phyloP scores from a whole-genome alignment of 1,140 invertebrate genomes.

The Heterodera carotae region DNA sequence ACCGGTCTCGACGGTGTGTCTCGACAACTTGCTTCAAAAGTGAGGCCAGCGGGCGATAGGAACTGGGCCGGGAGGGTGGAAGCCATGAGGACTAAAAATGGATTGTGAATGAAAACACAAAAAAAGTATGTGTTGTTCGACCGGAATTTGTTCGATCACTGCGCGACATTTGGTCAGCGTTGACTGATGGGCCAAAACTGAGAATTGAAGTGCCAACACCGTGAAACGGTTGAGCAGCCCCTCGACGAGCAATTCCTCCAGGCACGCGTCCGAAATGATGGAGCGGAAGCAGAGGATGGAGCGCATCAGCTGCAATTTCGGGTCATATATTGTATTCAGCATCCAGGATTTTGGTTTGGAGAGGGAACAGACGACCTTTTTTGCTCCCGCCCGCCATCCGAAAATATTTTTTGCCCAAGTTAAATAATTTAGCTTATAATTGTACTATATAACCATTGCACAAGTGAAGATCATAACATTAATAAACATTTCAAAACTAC shows the following conservation, averaged over 20 bases:
- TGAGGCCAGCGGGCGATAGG: constrained; percentile 11
- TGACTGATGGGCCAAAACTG: constrained; percentile 25
- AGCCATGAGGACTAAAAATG: constrained; percentile 11
- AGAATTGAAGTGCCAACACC: constrained; percentile 45
- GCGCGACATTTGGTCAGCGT: constrained; percentile 43
- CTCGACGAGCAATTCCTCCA: constrained; percentile 46
- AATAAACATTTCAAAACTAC: no score
- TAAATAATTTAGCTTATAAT: no score
- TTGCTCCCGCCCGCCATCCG: no score
- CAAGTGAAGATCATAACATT: no score
- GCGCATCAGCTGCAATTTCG: constrained; percentile 44
- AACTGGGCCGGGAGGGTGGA: neutral
- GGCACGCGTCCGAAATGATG: constrained; percentile 33
- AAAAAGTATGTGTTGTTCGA: neutral
- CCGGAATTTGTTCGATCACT: constrained; percentile 40
- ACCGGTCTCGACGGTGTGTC: constrained; percentile 12
- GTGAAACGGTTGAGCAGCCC: constrained; percentile 42
- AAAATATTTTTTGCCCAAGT: no score
- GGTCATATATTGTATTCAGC: no score
- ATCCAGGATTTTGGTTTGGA: no score
- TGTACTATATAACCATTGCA: no score
- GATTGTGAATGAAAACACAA: neutral
- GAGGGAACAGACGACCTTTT: no score
- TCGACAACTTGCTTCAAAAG: constrained; percentile 22
- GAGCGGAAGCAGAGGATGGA: constrained; percentile 35